phyloP scores from a whole-genome alignment of 2,888 invertebrate genomes.

The Antheraea assamensis region DNA sequence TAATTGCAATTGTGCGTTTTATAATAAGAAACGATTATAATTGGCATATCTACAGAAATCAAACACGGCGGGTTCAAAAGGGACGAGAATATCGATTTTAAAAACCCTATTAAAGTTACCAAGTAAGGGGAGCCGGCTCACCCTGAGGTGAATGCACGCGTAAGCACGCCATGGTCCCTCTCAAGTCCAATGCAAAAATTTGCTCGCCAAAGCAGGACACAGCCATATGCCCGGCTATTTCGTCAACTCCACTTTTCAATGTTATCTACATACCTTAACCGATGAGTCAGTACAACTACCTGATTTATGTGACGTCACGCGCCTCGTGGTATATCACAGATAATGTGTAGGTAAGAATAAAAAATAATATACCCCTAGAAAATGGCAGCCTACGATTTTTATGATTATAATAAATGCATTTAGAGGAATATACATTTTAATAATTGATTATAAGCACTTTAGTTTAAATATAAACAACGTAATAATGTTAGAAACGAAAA shows the following conservation, averaged over 20 bases:
- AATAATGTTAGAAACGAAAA: not conserved
- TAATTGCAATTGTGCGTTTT: no score
- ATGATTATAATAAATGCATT: not conserved
- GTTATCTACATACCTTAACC: constrained; percentile 30
- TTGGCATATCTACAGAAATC: no score
- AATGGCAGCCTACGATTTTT: not conserved
- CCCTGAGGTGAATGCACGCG: constrained; percentile 63
- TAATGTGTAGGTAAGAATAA: not conserved
- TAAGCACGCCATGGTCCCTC: constrained; percentile 45
- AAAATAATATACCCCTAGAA: not conserved
- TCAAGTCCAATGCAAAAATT: constrained; percentile 51
- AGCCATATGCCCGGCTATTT: constrained; percentile 45
- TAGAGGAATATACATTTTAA: not conserved
- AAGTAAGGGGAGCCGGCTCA: constrained; percentile 53
- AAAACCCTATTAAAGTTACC: constrained; percentile 63
- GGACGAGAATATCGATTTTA: constrained; percentile 66
- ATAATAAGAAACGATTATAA: no score
- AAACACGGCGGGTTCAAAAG: constrained; percentile 23
- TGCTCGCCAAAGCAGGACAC: constrained; percentile 65
- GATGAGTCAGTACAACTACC: constrained; percentile 34
- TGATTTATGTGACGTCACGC: constrained; percentile 2
- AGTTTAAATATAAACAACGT: not conserved
- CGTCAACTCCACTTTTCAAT: constrained; percentile 41
- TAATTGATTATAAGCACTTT: not conserved
- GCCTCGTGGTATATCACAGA: not conserved